These are phyloP conservation scores for Drosophila micromelanica DNA, from an alignment of 1,140 invertebrate species.

Conservation along the genomic window DNA sequence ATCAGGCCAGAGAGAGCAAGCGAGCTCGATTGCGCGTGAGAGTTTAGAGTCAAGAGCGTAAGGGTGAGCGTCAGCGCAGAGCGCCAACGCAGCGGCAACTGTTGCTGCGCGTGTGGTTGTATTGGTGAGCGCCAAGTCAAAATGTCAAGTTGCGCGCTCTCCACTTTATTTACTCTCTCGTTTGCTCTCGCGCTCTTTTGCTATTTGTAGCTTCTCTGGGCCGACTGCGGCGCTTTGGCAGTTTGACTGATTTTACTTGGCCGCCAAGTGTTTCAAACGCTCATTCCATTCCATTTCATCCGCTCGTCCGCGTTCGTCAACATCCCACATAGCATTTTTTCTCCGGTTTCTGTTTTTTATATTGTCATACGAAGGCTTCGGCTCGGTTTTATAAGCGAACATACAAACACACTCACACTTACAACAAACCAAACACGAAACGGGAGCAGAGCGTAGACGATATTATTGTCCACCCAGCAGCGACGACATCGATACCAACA, in stretches of 20 bases:
- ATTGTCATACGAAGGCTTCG: conserved; percentile 49
- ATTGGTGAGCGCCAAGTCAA: conserved; percentile 42
- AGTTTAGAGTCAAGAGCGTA: conserved; percentile 29
- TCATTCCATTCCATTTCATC: conserved; percentile 81
- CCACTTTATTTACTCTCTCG: conserved; percentile 15
- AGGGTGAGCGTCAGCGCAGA: conserved; percentile 45
- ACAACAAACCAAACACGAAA: conserved; percentile 51
- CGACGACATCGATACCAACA: conserved; percentile 61
- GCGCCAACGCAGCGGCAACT: conserved; percentile 70
- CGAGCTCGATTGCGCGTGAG: conserved; percentile 12
- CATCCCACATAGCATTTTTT: conserved; percentile 74
- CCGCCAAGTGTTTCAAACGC: conserved; percentile 67
- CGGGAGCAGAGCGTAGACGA: conserved; percentile 55
- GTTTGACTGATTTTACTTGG: conserved; percentile 62
- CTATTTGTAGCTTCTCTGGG: conserved; percentile 32
- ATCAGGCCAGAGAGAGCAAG: conserved; percentile 39
- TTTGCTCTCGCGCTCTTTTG: conserved; percentile 9
- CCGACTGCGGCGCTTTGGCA: conserved; percentile 47
- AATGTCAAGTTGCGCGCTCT: conserved; percentile 58
- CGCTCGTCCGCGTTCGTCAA: conserved; percentile 81
- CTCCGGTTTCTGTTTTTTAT: conserved; percentile 25
- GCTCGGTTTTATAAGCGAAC: conserved; percentile 16
- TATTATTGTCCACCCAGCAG: conserved; percentile 65
- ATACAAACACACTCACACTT: background rate
- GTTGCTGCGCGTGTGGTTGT: conserved; percentile 5